These are phyloP conservation scores for Apomyelois bistriatella DNA, from an alignment of 2,888 invertebrate species.

Conservation along the genomic window DNA sequence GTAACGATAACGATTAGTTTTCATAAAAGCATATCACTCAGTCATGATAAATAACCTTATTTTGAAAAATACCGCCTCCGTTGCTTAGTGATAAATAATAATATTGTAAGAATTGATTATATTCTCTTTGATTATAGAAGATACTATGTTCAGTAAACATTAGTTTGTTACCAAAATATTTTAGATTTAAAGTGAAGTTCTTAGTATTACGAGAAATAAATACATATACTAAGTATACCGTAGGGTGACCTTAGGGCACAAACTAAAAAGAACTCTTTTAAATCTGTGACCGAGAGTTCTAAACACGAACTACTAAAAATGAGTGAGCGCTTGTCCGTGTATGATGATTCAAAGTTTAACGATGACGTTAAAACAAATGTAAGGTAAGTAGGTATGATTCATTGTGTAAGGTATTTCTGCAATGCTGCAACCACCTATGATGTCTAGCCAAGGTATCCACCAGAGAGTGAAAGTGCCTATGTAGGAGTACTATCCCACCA, in stretches of 20 bases:
- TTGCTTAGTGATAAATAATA: not conserved
- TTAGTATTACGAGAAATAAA: not conserved
- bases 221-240: not conserved
- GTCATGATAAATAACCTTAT: not conserved
- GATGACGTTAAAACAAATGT: constrained; percentile 28
- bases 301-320: not conserved
- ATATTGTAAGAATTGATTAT: too few relatives aligned
- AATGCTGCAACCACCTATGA: too few relatives aligned
- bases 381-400: constrained; percentile 23
- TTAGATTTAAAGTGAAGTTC: not conserved
- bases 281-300: too few relatives aligned
- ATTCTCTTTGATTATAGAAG: too few relatives aligned
- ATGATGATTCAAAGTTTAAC: not conserved
- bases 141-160: not conserved
- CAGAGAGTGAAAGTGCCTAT: too few relatives aligned
- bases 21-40: not conserved
- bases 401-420: not conserved
- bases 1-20: too few relatives aligned
- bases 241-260: too few relatives aligned
- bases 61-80: not conserved
- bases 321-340: not conserved
- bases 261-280: too few relatives aligned
- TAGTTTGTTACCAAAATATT: not conserved
- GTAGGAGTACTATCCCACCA: too few relatives aligned
- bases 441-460: too few relatives aligned